These are phyloP conservation scores for Myotis findleyi DNA, from an alignment of 2,797 vertebrate genomes.

Conservation along the genomic window DNA sequence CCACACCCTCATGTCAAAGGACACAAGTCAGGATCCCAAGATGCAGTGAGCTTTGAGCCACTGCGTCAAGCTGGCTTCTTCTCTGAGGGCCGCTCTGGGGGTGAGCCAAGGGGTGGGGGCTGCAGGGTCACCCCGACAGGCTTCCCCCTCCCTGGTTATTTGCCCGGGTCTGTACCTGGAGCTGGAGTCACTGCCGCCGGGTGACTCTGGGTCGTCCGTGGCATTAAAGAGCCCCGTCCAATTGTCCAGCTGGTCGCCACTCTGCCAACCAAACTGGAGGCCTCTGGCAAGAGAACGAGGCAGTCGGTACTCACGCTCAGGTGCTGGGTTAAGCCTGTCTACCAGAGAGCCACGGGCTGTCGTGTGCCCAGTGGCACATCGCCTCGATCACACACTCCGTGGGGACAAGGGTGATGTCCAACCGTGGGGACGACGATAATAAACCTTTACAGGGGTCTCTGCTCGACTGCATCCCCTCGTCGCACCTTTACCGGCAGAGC, in stretches of 20 bases:
- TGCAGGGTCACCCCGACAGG: neutral
- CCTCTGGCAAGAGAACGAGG: constrained; percentile 98
- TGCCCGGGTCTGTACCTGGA: constrained; percentile 94
- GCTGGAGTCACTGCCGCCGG: constrained; percentile 94
- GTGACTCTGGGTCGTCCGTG: constrained; percentile 92
- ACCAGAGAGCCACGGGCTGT: constrained; percentile 58
- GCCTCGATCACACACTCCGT: neutral
- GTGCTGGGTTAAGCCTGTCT: constrained; percentile 71
- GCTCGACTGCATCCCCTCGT: neutral
- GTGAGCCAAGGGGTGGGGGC: neutral
- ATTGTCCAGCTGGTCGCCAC: constrained; percentile 97
- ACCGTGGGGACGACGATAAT: rapidly evolving
- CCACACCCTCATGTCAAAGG: neutral
- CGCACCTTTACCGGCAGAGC: neutral
- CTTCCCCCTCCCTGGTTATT: constrained; percentile 34
- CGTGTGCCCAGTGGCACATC: neutral
- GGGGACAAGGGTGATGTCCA: rapidly evolving
- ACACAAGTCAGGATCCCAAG: neutral
- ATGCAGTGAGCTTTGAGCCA: neutral
- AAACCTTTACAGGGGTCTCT: neutral
- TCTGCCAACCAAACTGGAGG: constrained; percentile 99
- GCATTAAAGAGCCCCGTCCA: constrained; percentile 98
- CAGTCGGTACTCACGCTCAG: constrained; percentile 91
- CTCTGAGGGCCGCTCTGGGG: neutral
- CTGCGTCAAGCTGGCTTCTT: neutral